phyloP scores from a whole-genome alignment of 2,113 vertebrate genomes.

The Hippocampus mohnikei region DNA sequence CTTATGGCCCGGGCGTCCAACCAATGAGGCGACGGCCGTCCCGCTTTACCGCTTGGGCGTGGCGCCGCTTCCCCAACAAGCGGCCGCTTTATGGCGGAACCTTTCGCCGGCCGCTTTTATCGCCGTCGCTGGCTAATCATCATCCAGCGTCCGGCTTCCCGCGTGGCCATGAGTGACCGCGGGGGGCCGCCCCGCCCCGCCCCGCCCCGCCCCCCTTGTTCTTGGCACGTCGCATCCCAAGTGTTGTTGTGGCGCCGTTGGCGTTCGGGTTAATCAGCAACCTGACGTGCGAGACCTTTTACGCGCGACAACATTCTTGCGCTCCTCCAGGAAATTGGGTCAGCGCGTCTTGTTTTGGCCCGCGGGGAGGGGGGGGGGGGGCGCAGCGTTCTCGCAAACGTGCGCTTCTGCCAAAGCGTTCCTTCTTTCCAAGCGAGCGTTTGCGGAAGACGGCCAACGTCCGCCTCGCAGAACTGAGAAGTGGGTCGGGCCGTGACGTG shows the following conservation, averaged over 20 bases:
- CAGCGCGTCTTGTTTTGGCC: neutral
- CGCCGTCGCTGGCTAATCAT: slow-evolving; percentile 59
- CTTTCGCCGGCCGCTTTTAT: slow-evolving; percentile 65
- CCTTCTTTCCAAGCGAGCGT: neutral
- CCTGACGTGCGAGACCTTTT: neutral
- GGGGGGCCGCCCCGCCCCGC: too few relatives aligned
- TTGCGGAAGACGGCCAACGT: neutral
- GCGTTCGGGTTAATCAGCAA: neutral
- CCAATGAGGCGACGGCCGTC: slow-evolving; percentile 52
- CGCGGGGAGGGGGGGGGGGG: too few relatives aligned
- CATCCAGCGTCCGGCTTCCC: slow-evolving; percentile 47
- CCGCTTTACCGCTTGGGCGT: slow-evolving; percentile 47
- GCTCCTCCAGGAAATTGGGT: neutral
- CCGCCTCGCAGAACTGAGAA: neutral
- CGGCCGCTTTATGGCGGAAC: slow-evolving; percentile 53
- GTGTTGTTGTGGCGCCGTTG: neutral
- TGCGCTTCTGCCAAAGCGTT: neutral
- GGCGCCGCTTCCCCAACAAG: slow-evolving; percentile 34
- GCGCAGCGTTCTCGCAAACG: neutral
- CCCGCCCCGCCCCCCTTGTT: neutral
- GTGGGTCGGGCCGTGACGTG: neutral
- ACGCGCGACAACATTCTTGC: neutral
- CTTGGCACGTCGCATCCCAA: neutral
- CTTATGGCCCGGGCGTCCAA: slow-evolving; percentile 34
- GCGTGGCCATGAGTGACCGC: slow-evolving; percentile 54